phyloP scores from a whole-genome alignment of 2,113 vertebrate species.

The Neotoma lepida region DNA sequence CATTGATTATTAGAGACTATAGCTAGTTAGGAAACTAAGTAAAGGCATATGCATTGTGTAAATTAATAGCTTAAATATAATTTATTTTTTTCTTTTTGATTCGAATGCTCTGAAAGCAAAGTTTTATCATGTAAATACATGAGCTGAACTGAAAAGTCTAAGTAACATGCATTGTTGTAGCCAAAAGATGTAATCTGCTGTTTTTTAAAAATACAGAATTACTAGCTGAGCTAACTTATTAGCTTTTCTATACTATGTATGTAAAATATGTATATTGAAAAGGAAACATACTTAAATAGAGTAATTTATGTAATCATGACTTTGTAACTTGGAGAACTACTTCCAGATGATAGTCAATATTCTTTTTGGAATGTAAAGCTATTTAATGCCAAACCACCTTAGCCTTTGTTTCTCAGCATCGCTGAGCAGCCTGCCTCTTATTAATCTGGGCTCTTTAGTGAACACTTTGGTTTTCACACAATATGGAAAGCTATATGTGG shows the following conservation, averaged over 20 bases:
- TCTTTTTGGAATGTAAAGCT: slow-evolving; percentile 78
- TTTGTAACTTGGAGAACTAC: slow-evolving; percentile 73
- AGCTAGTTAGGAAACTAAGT: slow-evolving; percentile 54
- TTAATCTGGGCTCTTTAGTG: slow-evolving; percentile 53
- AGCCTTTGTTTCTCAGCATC: slow-evolving; percentile 69
- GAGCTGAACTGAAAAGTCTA: slow-evolving; percentile 69
- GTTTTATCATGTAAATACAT: slow-evolving; percentile 59
- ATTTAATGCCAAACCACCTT: slow-evolving; percentile 71
- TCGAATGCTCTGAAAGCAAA: slow-evolving; percentile 67
- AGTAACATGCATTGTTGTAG: slow-evolving; percentile 63
- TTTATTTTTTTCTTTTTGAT: slow-evolving; percentile 72
- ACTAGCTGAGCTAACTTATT: slow-evolving; percentile 45
- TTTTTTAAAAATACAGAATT: slow-evolving; percentile 67
- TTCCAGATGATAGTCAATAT: slow-evolving; percentile 67
- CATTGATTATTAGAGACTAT: slow-evolving; percentile 25
- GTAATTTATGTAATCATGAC: slow-evolving; percentile 69
- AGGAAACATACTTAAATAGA: slow-evolving; percentile 36
- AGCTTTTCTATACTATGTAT: slow-evolving; percentile 74
- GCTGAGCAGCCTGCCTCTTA: slow-evolving; percentile 62
- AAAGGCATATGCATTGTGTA: slow-evolving; percentile 59
- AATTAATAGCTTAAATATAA: slow-evolving; percentile 64
- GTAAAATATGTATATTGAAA: slow-evolving; percentile 66
- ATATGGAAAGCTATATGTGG: slow-evolving; percentile 18
- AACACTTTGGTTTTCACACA: slow-evolving; percentile 36
- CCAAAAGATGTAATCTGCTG: slow-evolving; percentile 72